A percentile compares a stretch with the other conserved stretches of the same genome.
Evolutionary conservation across 2,888 invertebrate genomes (phyloP).

Genomic region (Plagiodera versicolora): DNA sequence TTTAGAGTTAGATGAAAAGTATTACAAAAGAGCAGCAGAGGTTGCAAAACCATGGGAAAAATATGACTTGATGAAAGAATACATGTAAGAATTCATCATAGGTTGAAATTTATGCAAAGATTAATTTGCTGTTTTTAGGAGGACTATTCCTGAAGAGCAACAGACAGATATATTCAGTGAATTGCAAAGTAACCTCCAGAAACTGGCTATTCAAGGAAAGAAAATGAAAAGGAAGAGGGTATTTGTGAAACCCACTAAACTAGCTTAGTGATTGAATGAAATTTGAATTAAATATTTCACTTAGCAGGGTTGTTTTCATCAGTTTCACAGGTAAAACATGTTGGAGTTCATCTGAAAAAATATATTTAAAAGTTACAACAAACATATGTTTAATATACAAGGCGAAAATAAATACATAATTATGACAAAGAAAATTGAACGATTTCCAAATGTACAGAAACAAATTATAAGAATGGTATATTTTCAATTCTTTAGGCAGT

Average conservation of each 20-base stretch:
- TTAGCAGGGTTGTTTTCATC: background rate
- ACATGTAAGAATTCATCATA: constrained; percentile 62
- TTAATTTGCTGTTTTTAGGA: constrained; percentile 55
- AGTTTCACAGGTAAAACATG: background rate
- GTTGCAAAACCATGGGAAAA: constrained; percentile 79
- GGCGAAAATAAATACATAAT: constrained; percentile 39
- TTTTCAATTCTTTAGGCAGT: constrained; percentile 28
- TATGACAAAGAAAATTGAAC: constrained; percentile 33
- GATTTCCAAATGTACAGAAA: constrained; percentile 36
- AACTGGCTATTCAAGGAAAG: constrained; percentile 67
- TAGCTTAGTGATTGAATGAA: constrained; percentile 44
- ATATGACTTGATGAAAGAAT: constrained; percentile 92
- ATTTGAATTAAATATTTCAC: background rate
- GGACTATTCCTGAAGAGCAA: constrained; percentile 86
- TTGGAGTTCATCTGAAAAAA: constrained; percentile 31
- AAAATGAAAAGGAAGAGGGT: constrained; percentile 64
- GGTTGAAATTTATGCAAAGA: background rate
- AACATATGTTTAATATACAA: constrained; percentile 37
- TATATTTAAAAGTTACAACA: constrained; percentile 37
- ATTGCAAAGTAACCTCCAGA: constrained; percentile 74
- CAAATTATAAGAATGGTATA: constrained; percentile 31
- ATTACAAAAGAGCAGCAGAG: constrained; percentile 58
- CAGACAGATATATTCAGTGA: constrained; percentile 84
- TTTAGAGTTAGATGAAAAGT: constrained; percentile 47
- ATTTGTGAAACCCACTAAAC: constrained; percentile 63